Evolutionary conservation across 2,888 invertebrate species (phyloP).

Genomic region (Ommatoiulus sabulosus): DNA sequence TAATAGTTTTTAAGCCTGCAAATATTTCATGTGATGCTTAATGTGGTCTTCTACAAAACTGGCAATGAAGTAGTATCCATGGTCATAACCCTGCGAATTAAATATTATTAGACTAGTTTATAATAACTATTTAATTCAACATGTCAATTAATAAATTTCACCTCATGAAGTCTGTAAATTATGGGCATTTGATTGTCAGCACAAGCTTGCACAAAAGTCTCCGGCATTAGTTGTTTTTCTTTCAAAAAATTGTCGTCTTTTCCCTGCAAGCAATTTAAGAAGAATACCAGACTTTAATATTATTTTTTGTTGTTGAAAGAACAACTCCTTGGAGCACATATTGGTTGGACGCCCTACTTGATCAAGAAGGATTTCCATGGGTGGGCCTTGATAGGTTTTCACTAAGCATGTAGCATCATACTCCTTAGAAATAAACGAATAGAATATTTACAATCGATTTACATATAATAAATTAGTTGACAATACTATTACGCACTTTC

Average conservation of each 20-base stretch:
- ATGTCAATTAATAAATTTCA: conserved; percentile 21
- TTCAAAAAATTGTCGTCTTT: conserved; percentile 82
- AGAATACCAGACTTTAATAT: no score
- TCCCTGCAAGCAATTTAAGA: conserved; percentile 73
- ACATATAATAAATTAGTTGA: background rate
- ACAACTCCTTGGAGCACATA: background rate
- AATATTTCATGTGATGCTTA: conserved; percentile 78
- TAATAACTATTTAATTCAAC: background rate
- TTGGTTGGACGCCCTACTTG: conserved; percentile 74
- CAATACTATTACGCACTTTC: conserved; percentile 67
- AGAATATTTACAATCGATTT: conserved; percentile 62
- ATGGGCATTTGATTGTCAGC: conserved; percentile 72
- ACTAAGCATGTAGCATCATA: conserved; percentile 92
- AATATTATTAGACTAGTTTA: background rate
- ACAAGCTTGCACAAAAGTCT: conserved; percentile 82
- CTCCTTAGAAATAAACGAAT: conserved; percentile 65
- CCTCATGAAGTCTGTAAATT: conserved; percentile 64
- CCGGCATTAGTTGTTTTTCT: conserved; percentile 83
- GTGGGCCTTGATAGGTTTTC: conserved; percentile 84
- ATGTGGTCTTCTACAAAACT: conserved; percentile 94
- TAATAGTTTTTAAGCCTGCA: background rate
- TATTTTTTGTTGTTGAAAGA: background rate
- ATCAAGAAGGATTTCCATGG: conserved; percentile 86
- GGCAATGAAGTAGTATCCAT: conserved; percentile 93
- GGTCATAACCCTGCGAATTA: conserved; percentile 85